These are phyloP conservation scores for Mayetiola destructor DNA, from an alignment of 2,888 invertebrate genomes.

Conservation along the genomic window DNA sequence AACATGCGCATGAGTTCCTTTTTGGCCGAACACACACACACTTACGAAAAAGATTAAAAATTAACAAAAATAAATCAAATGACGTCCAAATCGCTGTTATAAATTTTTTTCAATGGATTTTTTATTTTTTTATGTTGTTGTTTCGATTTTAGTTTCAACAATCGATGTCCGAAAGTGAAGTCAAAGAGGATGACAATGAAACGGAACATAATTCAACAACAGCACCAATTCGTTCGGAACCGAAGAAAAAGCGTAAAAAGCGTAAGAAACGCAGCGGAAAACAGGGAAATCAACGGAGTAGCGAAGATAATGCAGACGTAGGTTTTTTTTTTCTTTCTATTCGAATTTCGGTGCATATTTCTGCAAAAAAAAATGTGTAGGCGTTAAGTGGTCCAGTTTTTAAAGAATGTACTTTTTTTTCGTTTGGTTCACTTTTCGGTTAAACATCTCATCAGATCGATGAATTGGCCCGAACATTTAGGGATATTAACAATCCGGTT, in stretches of 20 bases:
- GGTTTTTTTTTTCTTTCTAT: slow-evolving; percentile 20
- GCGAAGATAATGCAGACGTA: slow-evolving; percentile 50
- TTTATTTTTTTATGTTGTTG: background rate
- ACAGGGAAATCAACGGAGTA: slow-evolving; percentile 40
- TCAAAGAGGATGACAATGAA: slow-evolving; percentile 52
- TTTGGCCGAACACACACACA: background rate
- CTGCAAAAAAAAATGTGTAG: background rate
- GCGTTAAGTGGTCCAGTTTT: background rate
- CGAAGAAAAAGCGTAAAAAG: slow-evolving; percentile 43
- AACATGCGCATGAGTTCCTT: background rate
- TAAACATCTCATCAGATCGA: slow-evolving; percentile 35
- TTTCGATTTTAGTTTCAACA: slow-evolving; percentile 29
- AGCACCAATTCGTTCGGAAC: slow-evolving; percentile 36
- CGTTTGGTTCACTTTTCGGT: background rate
- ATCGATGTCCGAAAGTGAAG: slow-evolving; percentile 52
- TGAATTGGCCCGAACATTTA: slow-evolving; percentile 50
- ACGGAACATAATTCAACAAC: slow-evolving; percentile 43
- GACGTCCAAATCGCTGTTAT: background rate
- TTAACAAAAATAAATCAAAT: background rate
- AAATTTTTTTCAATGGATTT: background rate
- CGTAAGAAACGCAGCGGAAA: slow-evolving; percentile 48
- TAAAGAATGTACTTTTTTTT: background rate
- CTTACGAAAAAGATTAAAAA: background rate
- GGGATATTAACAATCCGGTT: slow-evolving; percentile 40
- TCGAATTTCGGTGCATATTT: no score